Conservation (phyloP, 92 coral and sea anemone species). For the Palythoa heliodiscus region DNA sequence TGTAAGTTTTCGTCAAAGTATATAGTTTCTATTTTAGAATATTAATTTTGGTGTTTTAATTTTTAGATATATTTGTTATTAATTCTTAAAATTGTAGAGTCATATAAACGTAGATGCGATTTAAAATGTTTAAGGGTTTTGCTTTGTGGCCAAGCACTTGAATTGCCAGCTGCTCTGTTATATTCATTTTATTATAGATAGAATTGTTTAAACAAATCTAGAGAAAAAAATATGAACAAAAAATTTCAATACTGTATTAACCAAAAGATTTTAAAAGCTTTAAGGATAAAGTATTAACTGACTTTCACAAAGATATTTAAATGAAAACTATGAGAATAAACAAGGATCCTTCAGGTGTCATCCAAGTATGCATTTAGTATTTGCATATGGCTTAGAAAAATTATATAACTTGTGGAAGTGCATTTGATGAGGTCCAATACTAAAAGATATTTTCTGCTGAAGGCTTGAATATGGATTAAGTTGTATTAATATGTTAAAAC, state of each 20-base stretch:
- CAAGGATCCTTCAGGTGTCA: not conserved
- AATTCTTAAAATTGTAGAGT: conserved; percentile 17
- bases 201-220: not conserved
- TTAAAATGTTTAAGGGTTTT: not conserved
- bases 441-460: not conserved
- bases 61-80: conserved; percentile 18
- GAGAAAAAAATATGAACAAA: not conserved
- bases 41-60: conserved; percentile 12
- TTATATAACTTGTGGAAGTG: not conserved
- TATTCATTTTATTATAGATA: conserved; percentile 13
- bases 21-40: not conserved
- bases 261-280: not conserved
- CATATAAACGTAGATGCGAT: not conserved
- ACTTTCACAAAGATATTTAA: conserved; percentile 19
- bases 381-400: conserved; percentile 10
- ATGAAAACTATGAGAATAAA: conserved; percentile 14
- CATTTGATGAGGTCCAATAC: not conserved
- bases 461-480: not conserved
- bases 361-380: not conserved
- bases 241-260: not conserved
- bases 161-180: conserved; percentile 17
- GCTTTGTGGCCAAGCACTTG: conserved; percentile 6
- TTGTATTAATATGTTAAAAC: not conserved
- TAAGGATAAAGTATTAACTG: not conserved
- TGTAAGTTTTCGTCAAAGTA: not conserved